phyloP scores from a whole-genome alignment of 2,888 invertebrate genomes.

The Drosophila longiperda region DNA sequence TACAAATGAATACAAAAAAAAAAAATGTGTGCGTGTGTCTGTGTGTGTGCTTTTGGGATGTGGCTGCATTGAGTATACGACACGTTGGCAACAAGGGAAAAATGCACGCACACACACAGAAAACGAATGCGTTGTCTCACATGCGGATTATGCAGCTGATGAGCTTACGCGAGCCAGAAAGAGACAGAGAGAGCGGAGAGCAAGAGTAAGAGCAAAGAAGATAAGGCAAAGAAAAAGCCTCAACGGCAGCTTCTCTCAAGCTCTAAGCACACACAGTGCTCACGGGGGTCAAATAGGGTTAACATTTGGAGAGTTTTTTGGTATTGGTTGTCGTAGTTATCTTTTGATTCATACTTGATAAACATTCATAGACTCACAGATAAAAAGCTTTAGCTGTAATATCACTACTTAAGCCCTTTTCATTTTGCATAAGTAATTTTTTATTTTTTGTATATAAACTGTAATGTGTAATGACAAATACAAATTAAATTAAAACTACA shows the following conservation, averaged over 20 bases:
- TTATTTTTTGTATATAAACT: background rate
- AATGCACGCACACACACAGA: slow-evolving; percentile 19
- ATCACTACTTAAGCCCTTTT: background rate
- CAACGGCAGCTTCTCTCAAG: slow-evolving; percentile 40
- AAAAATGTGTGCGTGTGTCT: slow-evolving; percentile 21
- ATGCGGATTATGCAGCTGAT: slow-evolving; percentile 57
- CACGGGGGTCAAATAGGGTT: slow-evolving; percentile 17
- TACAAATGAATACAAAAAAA: slow-evolving; percentile 35
- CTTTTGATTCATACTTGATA: background rate
- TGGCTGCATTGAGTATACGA: slow-evolving; percentile 68
- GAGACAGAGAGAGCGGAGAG: slow-evolving; percentile 2
- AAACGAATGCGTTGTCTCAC: slow-evolving; percentile 29
- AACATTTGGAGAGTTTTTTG: slow-evolving; percentile 12
- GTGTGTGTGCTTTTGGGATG: slow-evolving; percentile 53
- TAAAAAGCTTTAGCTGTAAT: background rate
- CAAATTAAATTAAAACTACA: background rate
- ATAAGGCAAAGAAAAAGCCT: slow-evolving; percentile 37
- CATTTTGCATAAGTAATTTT: background rate
- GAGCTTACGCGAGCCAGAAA: slow-evolving; percentile 26
- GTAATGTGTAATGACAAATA: background rate
- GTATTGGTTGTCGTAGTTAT: background rate
- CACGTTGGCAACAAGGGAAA: slow-evolving; percentile 62
- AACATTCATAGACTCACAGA: background rate
- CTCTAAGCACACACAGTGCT: slow-evolving; percentile 11
- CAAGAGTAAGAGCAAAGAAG: slow-evolving; percentile 22